Evolutionary conservation across 2,113 vertebrate species (phyloP), one percentile per base, ranked within the genome.

Genomic region (Archocentrus centrarchus): DNA sequence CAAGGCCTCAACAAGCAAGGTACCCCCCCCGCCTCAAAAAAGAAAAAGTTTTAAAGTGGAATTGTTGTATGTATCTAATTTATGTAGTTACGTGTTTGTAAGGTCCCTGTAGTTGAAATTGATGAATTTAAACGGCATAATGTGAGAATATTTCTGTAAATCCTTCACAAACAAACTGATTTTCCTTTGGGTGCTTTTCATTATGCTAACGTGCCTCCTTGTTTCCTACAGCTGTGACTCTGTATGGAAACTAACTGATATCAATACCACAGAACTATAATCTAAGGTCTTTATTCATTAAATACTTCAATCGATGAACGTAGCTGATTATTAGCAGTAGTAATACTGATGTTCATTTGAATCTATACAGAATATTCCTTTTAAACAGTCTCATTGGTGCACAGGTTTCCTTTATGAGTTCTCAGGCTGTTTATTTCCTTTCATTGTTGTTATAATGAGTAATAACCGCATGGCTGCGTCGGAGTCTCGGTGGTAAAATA

Each of bases 1-100:
- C 96, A 99, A 99, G 93, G 98, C 98, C 57, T 99, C 98, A 59
- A 99, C 98, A 62, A 99, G 98, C 97, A 99, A 39, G 37, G 37
- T 39, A 10, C 35, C 35, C 7, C 7, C 35, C 35, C 35, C 35
- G 2, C 35, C 24, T 24, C 10, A 39, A 39, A 39, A 3, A 39
- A 10, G 2, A 35, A 35, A 35, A 35, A 30, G 41, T 14, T 73
- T 73, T 47, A 13, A 73, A 55, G n/a, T 55, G 0, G 11, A 0
- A 1, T n/a, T 35, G 44, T 73, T 14, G 20, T 35, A 14, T 55
- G 11, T 55, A 14, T 73, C 17, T 50, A 15, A 50, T 53, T 53
- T 32, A 5, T 53, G 7, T 32, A 70, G 66, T 70, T 50, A 32
- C 24, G 2, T 30, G 24, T 32, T 70, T 70, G 0, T 20, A 50